These are phyloP conservation scores for Physeter macrocephalus DNA, from an alignment of 2,113 vertebrate genomes.

Conservation along the genomic window DNA sequence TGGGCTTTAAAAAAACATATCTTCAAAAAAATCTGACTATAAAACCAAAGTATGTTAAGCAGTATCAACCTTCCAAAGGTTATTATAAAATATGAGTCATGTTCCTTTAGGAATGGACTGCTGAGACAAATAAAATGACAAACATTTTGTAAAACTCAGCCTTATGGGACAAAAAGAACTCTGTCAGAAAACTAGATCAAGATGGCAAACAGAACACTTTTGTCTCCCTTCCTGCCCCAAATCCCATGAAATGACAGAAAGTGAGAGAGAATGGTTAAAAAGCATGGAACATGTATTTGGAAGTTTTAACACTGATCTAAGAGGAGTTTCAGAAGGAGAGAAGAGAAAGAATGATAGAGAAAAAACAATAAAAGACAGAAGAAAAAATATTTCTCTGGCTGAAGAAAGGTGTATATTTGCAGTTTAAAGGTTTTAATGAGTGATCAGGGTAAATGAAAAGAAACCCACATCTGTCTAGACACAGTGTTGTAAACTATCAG, in stretches of 20 bases:
- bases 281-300: not conserved
- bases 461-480: not conserved
- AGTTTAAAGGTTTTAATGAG: not conserved
- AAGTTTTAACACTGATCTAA: not conserved
- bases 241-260: not conserved
- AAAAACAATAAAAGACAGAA: not conserved
- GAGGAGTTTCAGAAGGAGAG: not conserved
- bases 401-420: not conserved
- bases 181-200: constrained; percentile 28
- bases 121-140: constrained; percentile 44
- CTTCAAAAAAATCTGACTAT: constrained; percentile 20
- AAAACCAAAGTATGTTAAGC: constrained; percentile 42
- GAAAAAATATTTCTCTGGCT: not conserved
- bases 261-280: constrained; percentile 20
- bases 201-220: not conserved
- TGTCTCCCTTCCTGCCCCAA: not conserved
- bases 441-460: not conserved
- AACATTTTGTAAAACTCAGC: not conserved
- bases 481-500: not conserved
- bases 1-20: not conserved
- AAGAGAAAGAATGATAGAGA: not conserved
- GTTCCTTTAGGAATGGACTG: constrained; percentile 32
- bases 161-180: constrained; percentile 30
- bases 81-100: constrained; percentile 54
- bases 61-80: constrained; percentile 8